Evolutionary conservation across 2,797 vertebrate genomes (phyloP), one percentile per base, ranked within the genome.

Genomic region (Takifugu rubripes): DNA sequence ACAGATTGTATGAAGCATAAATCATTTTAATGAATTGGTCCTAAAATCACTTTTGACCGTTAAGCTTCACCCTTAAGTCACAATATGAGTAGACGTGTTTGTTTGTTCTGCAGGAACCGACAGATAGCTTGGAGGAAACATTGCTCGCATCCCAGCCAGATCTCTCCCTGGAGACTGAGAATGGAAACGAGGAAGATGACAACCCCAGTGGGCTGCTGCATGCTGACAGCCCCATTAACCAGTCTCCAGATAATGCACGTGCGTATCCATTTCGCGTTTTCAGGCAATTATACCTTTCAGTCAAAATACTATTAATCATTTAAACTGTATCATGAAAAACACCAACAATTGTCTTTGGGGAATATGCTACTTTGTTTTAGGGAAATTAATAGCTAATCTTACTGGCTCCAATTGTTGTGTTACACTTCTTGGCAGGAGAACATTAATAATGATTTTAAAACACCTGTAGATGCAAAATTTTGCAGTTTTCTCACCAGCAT

Each of bases 121-220:
- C 94, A 31, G 96, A 99, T 71, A 94, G 92, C 83, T 92, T 99
- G 40, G 97, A 99, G 77, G 97, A 99, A 40, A 97, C 94, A 24
- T 86, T 99, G 85, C 87, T 98, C 25, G 88, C 93, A 69, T 91
- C 91, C 77, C 93, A 87, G 81, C 80, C 91, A 14, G 94, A 96
- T 70, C 93, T 93, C 71, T 91, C 87, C 49, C 81, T 95, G 5
- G 93, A 91, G 61, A 81, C 83, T 1, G 95, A 95, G 76, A 93
- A 89, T 44, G 91, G 90, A 77, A 91, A 87, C 8, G 93, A 94
- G 55, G 92, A 95, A 44, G 82, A 67, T 52, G 88, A 89, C 46
- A 93, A 92, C 65, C 87, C 77, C 0, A 87, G 81, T 33, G 68
- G 79, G 57, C 86, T 84, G 21, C 87, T 84, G 21, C 87, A 86